Conservation (phyloP, 37 sponge, comb jelly and placozoan species). For the Agelas oroides region DNA sequence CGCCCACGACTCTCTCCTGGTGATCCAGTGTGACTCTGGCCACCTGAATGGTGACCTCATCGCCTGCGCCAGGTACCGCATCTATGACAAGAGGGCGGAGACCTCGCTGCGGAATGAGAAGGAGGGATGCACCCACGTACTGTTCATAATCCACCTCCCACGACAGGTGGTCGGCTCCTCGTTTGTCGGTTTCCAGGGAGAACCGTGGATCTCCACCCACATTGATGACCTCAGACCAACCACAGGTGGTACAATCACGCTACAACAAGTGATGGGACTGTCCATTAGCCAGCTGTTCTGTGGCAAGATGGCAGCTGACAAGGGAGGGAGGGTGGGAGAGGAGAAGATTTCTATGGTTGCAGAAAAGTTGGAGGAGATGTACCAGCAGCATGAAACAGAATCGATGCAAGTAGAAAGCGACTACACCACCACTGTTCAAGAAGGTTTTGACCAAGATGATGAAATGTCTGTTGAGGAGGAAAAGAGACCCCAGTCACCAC, state of each 20-base stretch:
- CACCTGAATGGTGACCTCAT: constrained; percentile 82
- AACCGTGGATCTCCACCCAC: constrained; percentile 75
- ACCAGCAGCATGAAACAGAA: too few relatives aligned
- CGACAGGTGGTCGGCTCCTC: constrained; percentile 31
- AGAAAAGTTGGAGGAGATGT: too few relatives aligned
- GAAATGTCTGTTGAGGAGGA: too few relatives aligned
- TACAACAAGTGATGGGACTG: constrained; percentile 11
- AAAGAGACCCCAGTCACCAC: not conserved
- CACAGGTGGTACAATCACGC: constrained; percentile 1
- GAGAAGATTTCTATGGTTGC: too few relatives aligned
- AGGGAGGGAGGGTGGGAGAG: too few relatives aligned
- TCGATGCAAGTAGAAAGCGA: too few relatives aligned
- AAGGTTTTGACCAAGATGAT: too few relatives aligned
- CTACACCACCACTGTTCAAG: too few relatives aligned
- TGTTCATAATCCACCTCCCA: constrained; percentile 78
- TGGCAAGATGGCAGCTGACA: not conserved
- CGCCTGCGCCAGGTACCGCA: constrained; percentile 86
- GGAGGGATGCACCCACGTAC: constrained; percentile 40
- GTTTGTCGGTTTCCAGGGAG: constrained; percentile 85
- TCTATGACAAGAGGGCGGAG: constrained; percentile 48
- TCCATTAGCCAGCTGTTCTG: constrained; percentile 60
- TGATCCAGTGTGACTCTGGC: constrained; percentile 91
- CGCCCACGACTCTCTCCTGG: constrained; percentile 34
- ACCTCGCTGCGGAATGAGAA: not conserved
- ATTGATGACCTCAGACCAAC: constrained; percentile 82